These are phyloP conservation scores for Cossypha dichroa DNA, from an alignment of 2,797 vertebrate species.

Conservation along the genomic window DNA sequence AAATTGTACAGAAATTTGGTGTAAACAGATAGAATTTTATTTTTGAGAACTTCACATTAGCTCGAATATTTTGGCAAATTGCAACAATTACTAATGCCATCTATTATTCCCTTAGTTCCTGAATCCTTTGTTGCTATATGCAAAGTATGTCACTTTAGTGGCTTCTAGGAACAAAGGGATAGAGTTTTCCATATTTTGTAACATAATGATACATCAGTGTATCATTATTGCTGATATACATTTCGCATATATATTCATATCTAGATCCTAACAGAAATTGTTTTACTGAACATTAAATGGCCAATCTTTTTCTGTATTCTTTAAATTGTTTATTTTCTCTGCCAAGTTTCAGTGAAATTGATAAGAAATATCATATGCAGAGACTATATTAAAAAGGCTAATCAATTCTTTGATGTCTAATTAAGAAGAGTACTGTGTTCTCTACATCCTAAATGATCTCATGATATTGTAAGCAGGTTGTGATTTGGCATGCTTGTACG, in stretches of 20 bases:
- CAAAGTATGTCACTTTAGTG: not conserved
- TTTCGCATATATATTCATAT: constrained; percentile 54
- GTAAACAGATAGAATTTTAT: constrained; percentile 68
- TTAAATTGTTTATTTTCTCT: constrained; percentile 66
- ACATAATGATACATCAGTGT: not conserved
- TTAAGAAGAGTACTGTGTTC: constrained; percentile 58
- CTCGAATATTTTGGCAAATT: constrained; percentile 45
- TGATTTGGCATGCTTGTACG: constrained; percentile 86
- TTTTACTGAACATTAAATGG: not conserved
- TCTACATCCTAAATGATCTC: constrained; percentile 64
- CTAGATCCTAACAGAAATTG: constrained; percentile 38
- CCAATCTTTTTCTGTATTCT: constrained; percentile 18
- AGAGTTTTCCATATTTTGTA: constrained; percentile 21
- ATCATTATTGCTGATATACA: constrained; percentile 55
- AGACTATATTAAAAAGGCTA: constrained; percentile 60
- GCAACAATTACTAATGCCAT: not conserved
- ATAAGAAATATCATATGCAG: constrained; percentile 50
- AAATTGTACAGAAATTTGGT: constrained; percentile 61
- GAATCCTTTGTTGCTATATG: not conserved
- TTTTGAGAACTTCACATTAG: not conserved
- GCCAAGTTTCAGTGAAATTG: constrained; percentile 58
- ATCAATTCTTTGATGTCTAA: constrained; percentile 52
- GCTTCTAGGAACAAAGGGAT: constrained; percentile 32
- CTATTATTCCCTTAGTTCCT: constrained; percentile 15
- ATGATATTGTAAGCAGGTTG: constrained; percentile 76